Percentiles rank a stretch among this genome's conserved stretches.
Conservation (phyloP, 1,140 invertebrate species). For the Leptinotarsa texana region DNA sequence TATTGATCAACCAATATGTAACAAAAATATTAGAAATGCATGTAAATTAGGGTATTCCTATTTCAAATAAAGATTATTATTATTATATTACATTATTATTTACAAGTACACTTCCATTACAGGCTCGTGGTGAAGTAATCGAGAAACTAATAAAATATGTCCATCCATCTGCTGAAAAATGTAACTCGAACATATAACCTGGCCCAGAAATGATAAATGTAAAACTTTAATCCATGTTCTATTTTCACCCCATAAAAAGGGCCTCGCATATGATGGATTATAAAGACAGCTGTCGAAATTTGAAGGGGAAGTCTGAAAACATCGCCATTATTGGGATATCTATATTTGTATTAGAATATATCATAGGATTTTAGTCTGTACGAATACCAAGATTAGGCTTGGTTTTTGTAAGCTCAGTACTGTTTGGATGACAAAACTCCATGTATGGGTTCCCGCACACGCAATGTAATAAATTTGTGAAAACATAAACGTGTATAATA, state of each 20-base stretch:
- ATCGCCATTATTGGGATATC: conserved; percentile 31
- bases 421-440: no score
- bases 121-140: no score
- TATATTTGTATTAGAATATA: conserved; percentile 20
- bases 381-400: not conserved
- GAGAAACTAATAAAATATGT: not conserved
- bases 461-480: no score
- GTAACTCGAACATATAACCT: not conserved
- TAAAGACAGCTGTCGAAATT: conserved; percentile 27
- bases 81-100: not conserved
- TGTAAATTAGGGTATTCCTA: no score
- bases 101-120: no score
- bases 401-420: not conserved
- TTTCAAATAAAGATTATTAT: no score
- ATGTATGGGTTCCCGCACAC: no score
- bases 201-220: conserved; percentile 22
- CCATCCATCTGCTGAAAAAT: conserved; percentile 3
- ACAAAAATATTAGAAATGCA: no score
- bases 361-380: conserved; percentile 9
- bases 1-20: no score
- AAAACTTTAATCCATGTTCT: conserved; percentile 22
- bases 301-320: conserved; percentile 21
- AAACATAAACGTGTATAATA: no score
- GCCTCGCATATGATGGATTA: conserved; percentile 29
- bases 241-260: conserved; percentile 28